Evolutionary conservation across 2,113 vertebrate species (phyloP).

Genomic region (Myotis yumanensis): DNA sequence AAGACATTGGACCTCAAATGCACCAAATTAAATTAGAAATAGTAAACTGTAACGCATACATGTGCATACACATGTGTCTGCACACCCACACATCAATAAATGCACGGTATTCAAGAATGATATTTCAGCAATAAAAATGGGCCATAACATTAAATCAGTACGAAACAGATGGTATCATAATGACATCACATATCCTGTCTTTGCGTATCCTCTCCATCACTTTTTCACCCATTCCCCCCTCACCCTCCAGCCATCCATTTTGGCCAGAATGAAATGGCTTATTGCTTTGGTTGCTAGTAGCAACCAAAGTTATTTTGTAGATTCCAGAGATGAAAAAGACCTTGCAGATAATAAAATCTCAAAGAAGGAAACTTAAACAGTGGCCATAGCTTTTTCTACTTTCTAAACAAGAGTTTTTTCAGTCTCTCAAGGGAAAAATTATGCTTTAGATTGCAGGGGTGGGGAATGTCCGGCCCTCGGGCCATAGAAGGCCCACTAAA

Average conservation of each 20-base stretch:
- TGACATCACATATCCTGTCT: background rate
- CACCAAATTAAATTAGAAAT: background rate
- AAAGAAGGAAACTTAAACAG: constrained; percentile 32
- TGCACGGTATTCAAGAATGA: background rate
- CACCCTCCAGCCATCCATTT: background rate
- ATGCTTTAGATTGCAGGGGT: background rate
- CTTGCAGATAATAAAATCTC: constrained; percentile 49
- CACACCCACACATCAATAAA: background rate
- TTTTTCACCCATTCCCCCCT: background rate
- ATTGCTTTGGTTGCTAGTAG: constrained; percentile 32
- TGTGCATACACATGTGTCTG: rapidly evolving
- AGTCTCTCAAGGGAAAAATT: background rate
- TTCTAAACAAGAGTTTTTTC: constrained; percentile 33
- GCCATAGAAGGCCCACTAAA: too few species aligned
- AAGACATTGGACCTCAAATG: background rate
- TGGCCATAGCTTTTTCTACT: background rate
- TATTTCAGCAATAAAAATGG: background rate
- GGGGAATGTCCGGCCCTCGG: too few species aligned
- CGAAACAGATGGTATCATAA: background rate
- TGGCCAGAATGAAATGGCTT: background rate
- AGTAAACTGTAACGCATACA: background rate
- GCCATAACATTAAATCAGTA: background rate
- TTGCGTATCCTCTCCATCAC: background rate
- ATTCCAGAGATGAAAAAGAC: constrained; percentile 41
- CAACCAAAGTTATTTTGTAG: constrained; percentile 60